phyloP scores from a whole-genome alignment of 35 echinoderm and acorn worm genomes.

The Diadema setosum region DNA sequence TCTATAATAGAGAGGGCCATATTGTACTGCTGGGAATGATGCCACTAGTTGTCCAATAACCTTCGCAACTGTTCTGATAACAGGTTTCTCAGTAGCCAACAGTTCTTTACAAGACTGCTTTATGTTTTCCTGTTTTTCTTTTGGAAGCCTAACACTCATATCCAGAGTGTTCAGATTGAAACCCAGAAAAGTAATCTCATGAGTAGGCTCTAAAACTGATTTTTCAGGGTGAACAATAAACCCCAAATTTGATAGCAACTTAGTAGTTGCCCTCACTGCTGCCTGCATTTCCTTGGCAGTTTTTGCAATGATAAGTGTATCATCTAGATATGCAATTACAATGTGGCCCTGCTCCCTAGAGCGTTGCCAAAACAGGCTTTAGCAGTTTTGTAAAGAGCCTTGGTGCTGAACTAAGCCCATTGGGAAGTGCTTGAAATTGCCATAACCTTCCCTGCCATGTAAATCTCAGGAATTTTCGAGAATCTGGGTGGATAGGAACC shows the following conservation, averaged over 20 bases:
- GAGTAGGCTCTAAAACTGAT: background rate
- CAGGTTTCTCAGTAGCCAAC: background rate
- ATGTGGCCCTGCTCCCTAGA: too few relatives aligned
- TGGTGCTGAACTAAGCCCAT: background rate
- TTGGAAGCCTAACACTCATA: background rate
- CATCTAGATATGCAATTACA: too few relatives aligned
- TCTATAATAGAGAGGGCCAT: too few relatives aligned
- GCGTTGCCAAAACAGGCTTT: too few relatives aligned
- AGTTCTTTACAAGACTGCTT: background rate
- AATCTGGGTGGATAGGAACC: background rate
- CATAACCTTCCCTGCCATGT: too few relatives aligned
- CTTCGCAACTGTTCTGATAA: too few relatives aligned
- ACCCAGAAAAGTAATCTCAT: background rate
- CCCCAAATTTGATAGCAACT: too few relatives aligned
- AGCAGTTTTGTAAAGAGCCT: too few relatives aligned
- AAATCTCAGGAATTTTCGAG: conserved; percentile 32
- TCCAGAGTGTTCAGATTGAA: background rate
- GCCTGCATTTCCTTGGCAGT: background rate
- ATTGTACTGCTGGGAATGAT: too few relatives aligned
- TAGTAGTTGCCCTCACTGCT: background rate
- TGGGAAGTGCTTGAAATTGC: too few relatives aligned
- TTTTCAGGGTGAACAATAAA: too few relatives aligned
- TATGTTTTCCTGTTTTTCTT: background rate
- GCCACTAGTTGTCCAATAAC: too few relatives aligned
- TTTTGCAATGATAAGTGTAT: background rate